Percentiles rank a stretch among this genome's conserved stretches.
Evolutionary conservation across 2,888 invertebrate genomes (phyloP).

Genomic region (Papilio demoleus): DNA sequence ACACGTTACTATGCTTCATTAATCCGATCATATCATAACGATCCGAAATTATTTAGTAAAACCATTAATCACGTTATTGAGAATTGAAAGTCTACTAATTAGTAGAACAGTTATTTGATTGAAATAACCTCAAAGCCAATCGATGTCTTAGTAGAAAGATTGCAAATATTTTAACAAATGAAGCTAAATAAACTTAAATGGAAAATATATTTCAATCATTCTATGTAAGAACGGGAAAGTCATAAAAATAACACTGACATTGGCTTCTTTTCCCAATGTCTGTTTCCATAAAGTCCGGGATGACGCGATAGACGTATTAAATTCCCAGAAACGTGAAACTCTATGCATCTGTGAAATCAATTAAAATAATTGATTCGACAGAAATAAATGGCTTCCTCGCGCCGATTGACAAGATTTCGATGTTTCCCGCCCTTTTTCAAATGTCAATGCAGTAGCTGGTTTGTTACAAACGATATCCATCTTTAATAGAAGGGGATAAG

Average conservation of each 20-base stretch:
- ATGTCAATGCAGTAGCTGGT: constrained; percentile 48
- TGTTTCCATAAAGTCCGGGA: background rate
- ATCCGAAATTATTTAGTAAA: no score
- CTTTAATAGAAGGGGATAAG: constrained; percentile 26
- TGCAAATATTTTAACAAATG: background rate
- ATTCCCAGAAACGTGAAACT: constrained; percentile 50
- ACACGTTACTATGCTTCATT: no score
- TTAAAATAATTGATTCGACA: constrained; percentile 79
- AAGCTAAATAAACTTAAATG: background rate
- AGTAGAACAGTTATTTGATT: no score
- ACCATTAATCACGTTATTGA: no score
- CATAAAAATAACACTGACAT: constrained; percentile 17
- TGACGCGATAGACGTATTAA: constrained; percentile 49
- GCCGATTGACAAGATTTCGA: constrained; percentile 73
- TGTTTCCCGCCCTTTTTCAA: constrained; percentile 66
- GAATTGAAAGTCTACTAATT: no score
- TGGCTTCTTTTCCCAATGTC: constrained; percentile 6
- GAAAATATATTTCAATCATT: background rate
- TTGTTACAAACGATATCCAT: constrained; percentile 20
- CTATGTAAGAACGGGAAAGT: no score
- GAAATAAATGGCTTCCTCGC: constrained; percentile 75
- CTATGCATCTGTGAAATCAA: constrained; percentile 74
- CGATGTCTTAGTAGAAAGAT: no score
- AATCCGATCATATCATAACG: no score
- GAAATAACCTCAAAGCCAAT: no score